These are phyloP conservation scores for Dendrolimus punctatus DNA, from an alignment of 1,140 invertebrate species.

Conservation along the genomic window DNA sequence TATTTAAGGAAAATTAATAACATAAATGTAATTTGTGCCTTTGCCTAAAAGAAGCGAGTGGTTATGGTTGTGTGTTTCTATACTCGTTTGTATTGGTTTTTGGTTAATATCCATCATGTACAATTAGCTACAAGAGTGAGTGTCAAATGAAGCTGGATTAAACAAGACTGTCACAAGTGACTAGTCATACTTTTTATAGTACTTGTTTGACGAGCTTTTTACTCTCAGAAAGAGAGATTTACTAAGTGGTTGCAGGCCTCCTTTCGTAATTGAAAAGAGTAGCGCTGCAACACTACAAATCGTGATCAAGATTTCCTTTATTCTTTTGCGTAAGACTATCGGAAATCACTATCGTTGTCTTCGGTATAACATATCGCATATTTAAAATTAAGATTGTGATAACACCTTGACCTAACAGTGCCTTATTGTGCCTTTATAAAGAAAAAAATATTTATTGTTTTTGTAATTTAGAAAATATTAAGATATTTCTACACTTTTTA, in stretches of 20 bases:
- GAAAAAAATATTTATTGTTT: slow-evolving; percentile 60
- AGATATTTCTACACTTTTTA: slow-evolving; percentile 63
- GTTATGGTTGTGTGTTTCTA: neutral
- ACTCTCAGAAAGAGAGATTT: neutral
- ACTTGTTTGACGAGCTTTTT: slow-evolving; percentile 9
- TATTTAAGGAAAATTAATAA: no score
- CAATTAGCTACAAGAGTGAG: neutral
- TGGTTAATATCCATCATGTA: no score
- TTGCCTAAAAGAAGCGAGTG: no score
- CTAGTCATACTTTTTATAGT: slow-evolving; percentile 30
- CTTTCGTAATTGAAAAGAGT: slow-evolving; percentile 58
- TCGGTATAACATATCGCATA: slow-evolving; percentile 25
- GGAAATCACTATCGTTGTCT: slow-evolving; percentile 38
- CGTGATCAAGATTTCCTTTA: slow-evolving; percentile 47
- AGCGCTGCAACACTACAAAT: slow-evolving; percentile 32
- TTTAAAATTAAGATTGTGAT: slow-evolving; percentile 58
- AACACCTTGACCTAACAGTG: slow-evolving; percentile 62
- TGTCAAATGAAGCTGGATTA: slow-evolving; percentile 6
- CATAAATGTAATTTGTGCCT: no score
- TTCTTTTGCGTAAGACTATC: slow-evolving; percentile 52
- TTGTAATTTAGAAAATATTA: slow-evolving; percentile 55
- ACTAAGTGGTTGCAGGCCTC: slow-evolving; percentile 42
- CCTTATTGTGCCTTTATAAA: slow-evolving; percentile 68
- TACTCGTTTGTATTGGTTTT: neutral
- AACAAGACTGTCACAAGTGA: slow-evolving; percentile 33